Evolutionary conservation across 2,888 invertebrate genomes (phyloP).

Genomic region (Tubulanus polymorphus): DNA sequence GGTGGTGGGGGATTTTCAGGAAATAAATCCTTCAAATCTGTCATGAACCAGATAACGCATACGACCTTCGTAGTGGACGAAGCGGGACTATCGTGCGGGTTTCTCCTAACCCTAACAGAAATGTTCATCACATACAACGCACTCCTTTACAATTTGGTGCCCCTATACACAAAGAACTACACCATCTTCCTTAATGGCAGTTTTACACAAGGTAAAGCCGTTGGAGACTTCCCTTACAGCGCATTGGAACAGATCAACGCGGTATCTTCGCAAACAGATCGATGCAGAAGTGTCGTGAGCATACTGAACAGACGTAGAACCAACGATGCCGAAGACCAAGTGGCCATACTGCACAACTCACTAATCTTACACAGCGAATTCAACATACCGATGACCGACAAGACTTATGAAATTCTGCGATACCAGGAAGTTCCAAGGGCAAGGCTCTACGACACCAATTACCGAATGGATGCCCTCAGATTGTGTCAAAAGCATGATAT

Average conservation of each 20-base stretch:
- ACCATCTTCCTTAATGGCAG: neutral
- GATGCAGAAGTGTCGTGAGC: neutral
- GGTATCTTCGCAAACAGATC: neutral
- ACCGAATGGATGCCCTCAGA: neutral
- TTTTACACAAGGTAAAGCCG: neutral
- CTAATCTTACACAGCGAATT: neutral
- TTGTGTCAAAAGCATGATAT: constrained; percentile 1
- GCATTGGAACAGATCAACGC: neutral
- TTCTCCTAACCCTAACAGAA: neutral
- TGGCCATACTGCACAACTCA: neutral
- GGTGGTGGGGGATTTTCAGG: neutral
- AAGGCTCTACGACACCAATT: neutral
- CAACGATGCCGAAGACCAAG: neutral
- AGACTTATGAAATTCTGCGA: neutral
- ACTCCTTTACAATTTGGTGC: neutral
- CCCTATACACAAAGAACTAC: neutral
- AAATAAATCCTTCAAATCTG: neutral
- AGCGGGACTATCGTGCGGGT: neutral
- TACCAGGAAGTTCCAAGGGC: neutral
- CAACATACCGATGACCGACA: neutral
- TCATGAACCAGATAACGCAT: neutral
- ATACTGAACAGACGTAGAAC: neutral
- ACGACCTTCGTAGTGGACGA: neutral
- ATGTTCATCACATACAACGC: constrained; percentile 1
- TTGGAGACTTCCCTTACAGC: neutral